These are phyloP conservation scores for Blastobasis lacticolella DNA, from an alignment of 2,888 invertebrate species.

Conservation along the genomic window DNA sequence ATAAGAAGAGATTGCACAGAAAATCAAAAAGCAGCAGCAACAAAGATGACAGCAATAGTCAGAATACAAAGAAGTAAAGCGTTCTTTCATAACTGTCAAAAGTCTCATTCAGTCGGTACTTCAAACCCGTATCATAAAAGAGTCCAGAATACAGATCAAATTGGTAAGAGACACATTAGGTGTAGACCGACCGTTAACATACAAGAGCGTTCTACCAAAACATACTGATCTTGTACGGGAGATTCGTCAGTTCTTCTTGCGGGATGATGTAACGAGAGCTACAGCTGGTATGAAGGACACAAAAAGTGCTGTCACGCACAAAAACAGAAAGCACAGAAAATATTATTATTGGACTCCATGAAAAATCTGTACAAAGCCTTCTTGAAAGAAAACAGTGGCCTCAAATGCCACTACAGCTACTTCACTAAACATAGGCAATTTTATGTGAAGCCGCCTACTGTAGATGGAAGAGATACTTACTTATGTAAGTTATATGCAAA, in stretches of 20 bases:
- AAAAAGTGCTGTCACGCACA: conserved; percentile 9
- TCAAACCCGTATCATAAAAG: conserved; percentile 4
- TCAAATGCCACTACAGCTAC: conserved; percentile 19
- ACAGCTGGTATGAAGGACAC: conserved; percentile 20
- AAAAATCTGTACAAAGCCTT: no score
- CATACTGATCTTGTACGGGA: no score
- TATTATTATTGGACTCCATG: conserved; percentile 13
- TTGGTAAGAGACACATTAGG: conserved; percentile 4
- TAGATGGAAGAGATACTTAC: no score
- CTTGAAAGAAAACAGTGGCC: no score
- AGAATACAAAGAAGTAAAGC: conserved; percentile 2
- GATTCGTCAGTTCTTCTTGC: conserved; percentile 8
- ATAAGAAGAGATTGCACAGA: conserved; percentile 7
- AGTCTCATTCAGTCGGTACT: no score
- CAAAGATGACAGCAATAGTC: background rate
- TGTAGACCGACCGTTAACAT: background rate
- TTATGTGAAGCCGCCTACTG: no score
- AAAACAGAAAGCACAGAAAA: conserved; percentile 12
- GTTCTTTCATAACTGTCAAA: conserved; percentile 4
- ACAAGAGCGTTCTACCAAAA: background rate
- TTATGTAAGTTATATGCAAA: no score
- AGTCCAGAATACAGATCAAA: conserved; percentile 5
- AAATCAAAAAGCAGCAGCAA: conserved; percentile 12
- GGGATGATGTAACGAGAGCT: conserved; percentile 16
- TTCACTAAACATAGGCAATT: background rate